phyloP scores from a whole-genome alignment of 1,140 invertebrate species.

The Acromyrmex echinatior region DNA sequence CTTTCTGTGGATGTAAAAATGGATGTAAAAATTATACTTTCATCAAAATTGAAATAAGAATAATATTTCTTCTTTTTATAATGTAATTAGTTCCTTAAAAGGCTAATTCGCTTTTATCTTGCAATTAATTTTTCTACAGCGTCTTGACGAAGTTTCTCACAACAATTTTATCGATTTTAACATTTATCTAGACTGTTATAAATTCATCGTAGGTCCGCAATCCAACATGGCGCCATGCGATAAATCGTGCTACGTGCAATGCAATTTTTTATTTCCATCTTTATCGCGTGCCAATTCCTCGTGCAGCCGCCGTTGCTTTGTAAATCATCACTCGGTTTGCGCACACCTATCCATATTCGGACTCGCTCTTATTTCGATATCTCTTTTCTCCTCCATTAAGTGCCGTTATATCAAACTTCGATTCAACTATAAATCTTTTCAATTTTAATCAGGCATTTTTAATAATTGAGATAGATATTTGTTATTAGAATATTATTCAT shows the following conservation, averaged over 20 bases:
- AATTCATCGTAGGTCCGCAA: constrained; percentile 16
- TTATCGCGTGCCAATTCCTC: constrained; percentile 53
- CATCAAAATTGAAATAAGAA: neutral
- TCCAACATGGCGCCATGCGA: constrained; percentile 28
- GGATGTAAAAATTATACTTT: neutral
- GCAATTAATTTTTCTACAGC: constrained; percentile 11
- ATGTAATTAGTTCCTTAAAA: neutral
- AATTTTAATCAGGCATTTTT: constrained; percentile 8
- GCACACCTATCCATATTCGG: constrained; percentile 4
- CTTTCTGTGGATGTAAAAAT: too few relatives aligned
- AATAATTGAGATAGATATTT: neutral
- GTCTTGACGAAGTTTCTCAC: constrained; percentile 30
- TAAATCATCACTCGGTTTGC: constrained; percentile 53
- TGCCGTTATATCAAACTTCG: constrained; percentile 2
- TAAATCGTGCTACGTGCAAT: constrained; percentile 41
- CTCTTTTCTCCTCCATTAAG: constrained; percentile 18
- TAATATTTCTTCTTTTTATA: neutral
- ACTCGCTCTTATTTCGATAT: constrained; percentile 32
- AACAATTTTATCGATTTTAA: constrained; percentile 52
- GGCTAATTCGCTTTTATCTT: constrained; percentile 10
- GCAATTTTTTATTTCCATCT: constrained; percentile 41
- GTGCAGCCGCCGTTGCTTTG: constrained; percentile 23
- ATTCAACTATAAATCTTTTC: neutral
- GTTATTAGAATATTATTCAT: neutral
- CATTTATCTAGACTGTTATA: constrained; percentile 40